phyloP scores from a whole-genome alignment of 2,797 vertebrate genomes.

The Xiphorhynchus erythropygius region DNA sequence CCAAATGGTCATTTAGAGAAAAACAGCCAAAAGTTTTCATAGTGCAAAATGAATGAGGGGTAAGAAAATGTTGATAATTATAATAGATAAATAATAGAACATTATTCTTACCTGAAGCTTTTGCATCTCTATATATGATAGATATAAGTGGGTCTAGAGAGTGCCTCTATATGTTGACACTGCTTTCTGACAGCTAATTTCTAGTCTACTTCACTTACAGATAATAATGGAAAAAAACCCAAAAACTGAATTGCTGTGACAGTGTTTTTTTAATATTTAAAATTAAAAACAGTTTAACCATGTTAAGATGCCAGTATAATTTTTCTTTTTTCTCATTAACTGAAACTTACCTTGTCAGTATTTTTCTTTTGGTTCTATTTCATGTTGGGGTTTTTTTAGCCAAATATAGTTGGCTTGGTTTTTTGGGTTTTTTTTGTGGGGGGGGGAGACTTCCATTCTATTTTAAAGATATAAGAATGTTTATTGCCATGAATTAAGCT shows the following conservation, averaged over 20 bases:
- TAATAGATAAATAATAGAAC: background rate
- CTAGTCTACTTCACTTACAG: background rate
- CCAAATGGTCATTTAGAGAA: background rate
- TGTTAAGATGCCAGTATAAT: background rate
- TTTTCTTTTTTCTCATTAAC: background rate
- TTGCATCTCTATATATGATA: background rate
- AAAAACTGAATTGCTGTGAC: background rate
- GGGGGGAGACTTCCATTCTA: background rate
- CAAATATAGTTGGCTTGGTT: background rate
- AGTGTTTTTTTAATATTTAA: background rate
- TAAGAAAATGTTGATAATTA: background rate
- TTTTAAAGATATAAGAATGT: background rate
- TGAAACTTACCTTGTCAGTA: background rate
- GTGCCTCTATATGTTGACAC: background rate
- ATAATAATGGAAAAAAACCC: background rate
- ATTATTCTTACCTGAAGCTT: background rate
- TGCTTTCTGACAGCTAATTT: slow-evolving; percentile 14
- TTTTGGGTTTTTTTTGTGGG: background rate
- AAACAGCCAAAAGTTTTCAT: background rate
- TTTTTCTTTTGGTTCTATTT: background rate
- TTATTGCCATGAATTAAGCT: slow-evolving; percentile 22
- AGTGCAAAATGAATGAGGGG: background rate
- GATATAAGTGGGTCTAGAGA: background rate
- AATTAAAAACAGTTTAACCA: background rate
- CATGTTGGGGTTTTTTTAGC: background rate